Evolutionary conservation across 2,888 invertebrate genomes (phyloP).

Genomic region (Drepanosiphum platanoidis): DNA sequence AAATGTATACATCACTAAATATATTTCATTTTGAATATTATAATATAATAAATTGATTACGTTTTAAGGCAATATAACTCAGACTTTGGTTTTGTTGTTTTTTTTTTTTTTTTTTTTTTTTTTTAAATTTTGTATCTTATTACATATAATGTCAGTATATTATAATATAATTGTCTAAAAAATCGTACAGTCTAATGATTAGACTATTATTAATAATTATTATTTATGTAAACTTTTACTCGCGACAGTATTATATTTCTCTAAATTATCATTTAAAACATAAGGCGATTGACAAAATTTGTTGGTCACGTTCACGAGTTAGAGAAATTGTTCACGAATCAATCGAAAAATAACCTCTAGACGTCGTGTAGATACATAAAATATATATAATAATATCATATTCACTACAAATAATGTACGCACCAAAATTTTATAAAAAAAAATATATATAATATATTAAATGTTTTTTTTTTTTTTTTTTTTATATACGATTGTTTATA

Average conservation of each 20-base stretch:
- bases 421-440: constrained; percentile 20
- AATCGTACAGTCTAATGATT: constrained; percentile 42
- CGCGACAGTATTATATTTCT: neutral
- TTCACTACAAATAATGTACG: constrained; percentile 10
- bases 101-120: constrained; percentile 9
- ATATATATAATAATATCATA: neutral
- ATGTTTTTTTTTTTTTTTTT: neutral
- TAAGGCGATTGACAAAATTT: constrained; percentile 9
- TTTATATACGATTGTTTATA: neutral
- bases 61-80: constrained; percentile 61
- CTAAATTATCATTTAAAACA: neutral
- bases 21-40: constrained; percentile 30
- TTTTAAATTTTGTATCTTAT: constrained; percentile 3
- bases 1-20: constrained; percentile 55
- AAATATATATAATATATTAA: constrained; percentile 31
- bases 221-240: constrained; percentile 12
- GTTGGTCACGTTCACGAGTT: neutral
- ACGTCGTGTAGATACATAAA: constrained; percentile 1
- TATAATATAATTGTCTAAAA: constrained; percentile 28
- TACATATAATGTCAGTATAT: neutral
- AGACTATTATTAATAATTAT: constrained; percentile 2
- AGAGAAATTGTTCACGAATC: neutral
- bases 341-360: neutral
- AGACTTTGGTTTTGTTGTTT: constrained; percentile 56
- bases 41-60: constrained; percentile 39